phyloP scores from a whole-genome alignment of 1,140 invertebrate genomes.

The Paramacrobiotus metropolitanus region DNA sequence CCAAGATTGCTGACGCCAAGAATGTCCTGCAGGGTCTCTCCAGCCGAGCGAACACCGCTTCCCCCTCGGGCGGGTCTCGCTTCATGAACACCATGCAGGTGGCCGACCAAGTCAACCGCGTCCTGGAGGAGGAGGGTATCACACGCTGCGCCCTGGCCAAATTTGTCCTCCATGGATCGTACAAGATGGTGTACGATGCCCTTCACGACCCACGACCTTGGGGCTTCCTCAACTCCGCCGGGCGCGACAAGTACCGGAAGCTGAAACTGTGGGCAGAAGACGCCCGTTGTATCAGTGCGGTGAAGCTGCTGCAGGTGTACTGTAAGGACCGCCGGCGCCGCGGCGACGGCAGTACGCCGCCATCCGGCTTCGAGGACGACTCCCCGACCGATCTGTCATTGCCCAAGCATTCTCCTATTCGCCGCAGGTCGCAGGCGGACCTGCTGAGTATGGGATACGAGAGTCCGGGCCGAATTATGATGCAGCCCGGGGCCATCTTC shows the following conservation, averaged over 20 bases:
- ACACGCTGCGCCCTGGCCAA: slow-evolving; percentile 1
- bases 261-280: slow-evolving; percentile 1
- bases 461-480: too few species aligned
- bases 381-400: not conserved
- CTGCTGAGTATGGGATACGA: too few species aligned
- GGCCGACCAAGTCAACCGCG: not conserved
- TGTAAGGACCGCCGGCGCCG: not conserved
- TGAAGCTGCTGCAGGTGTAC: slow-evolving; percentile 1
- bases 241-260: not conserved
- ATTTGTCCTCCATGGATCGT: not conserved
- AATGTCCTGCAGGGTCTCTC: not conserved
- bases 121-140: not conserved
- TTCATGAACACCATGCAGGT: not conserved
- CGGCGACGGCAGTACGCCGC: too few species aligned
- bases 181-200: slow-evolving; percentile 1
- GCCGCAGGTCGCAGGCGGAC: too few species aligned
- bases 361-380: too few species aligned
- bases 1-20: slow-evolving; percentile 3
- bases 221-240: not conserved
- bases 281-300: not conserved
- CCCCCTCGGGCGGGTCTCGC: not conserved
- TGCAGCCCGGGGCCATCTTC: too few species aligned
- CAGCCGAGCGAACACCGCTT: not conserved
- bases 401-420: too few species aligned
- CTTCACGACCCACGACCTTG: not conserved